These are phyloP conservation scores for Agelas oroides DNA, from an alignment of 37 sponge, comb jelly and placozoan species.

Conservation along the genomic window DNA sequence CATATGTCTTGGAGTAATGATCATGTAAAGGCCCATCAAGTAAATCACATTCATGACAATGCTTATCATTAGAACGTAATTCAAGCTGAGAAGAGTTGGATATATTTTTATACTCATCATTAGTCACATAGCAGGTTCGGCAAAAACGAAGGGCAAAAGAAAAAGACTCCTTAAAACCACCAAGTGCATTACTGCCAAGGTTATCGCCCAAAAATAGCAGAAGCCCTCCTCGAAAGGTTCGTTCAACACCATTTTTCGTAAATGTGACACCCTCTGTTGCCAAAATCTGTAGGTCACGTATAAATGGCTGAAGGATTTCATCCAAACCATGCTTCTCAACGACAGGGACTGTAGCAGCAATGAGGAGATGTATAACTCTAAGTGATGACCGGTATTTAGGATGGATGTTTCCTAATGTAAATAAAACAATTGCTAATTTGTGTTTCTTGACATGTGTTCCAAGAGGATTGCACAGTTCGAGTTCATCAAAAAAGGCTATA, in stretches of 20 bases:
- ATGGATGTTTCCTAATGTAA: constrained; percentile 48
- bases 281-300: constrained; percentile 28
- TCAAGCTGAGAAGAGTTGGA: constrained; percentile 17
- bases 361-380: neutral
- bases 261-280: constrained; percentile 24
- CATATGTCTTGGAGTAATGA: constrained; percentile 60
- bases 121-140: constrained; percentile 19
- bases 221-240: constrained; percentile 26
- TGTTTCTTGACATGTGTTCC: constrained; percentile 49
- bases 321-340: constrained; percentile 49
- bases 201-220: constrained; percentile 51
- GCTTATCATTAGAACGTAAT: neutral
- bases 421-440: constrained; percentile 36
- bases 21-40: constrained; percentile 25
- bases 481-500: constrained; percentile 23
- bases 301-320: constrained; percentile 24
- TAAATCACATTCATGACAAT: constrained; percentile 19
- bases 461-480: constrained; percentile 58
- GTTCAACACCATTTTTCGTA: constrained; percentile 2
- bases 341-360: constrained; percentile 23
- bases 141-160: constrained; percentile 43
- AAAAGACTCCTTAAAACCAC: constrained; percentile 52
- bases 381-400: constrained; percentile 46
- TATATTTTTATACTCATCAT: neutral
- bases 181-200: constrained; percentile 45